A percentile compares a stretch with the other conserved stretches of the same genome.
Evolutionary conservation across 2,888 invertebrate species (phyloP).

Genomic region (Hyposoter dolosus): DNA sequence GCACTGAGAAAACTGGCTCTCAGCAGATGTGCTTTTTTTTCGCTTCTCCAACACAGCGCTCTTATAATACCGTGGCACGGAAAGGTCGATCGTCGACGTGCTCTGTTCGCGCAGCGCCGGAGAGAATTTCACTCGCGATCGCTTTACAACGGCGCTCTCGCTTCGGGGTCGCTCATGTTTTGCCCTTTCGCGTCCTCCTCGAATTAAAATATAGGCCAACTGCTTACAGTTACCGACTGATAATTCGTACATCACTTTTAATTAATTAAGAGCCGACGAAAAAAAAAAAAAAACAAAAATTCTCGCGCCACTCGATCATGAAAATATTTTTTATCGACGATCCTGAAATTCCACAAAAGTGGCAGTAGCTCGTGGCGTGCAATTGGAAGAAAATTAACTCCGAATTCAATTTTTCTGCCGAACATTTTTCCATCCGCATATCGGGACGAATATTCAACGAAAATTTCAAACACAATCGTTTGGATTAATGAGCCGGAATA

Average conservation of each 20-base stretch:
- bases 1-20: conserved; percentile 78
- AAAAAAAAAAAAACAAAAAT: background rate
- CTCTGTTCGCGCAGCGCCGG: conserved; percentile 37
- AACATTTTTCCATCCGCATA: background rate
- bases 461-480: background rate
- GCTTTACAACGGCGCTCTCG: conserved; percentile 64
- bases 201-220: conserved; percentile 18
- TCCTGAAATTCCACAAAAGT: background rate
- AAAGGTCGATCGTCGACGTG: conserved; percentile 82
- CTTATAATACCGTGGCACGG: conserved; percentile 62
- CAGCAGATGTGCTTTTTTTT: conserved; percentile 76
- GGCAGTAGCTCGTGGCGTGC: background rate
- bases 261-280: background rate
- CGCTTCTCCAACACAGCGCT: conserved; percentile 23
- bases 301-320: too few species aligned
- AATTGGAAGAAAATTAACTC: background rate
- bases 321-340: background rate
- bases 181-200: conserved; percentile 58
- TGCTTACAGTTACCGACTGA: conserved; percentile 1
- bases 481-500: conserved; percentile 1
- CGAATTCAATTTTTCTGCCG: background rate
- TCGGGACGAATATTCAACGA: background rate
- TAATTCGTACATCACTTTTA: background rate
- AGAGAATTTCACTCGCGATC: conserved; percentile 83
- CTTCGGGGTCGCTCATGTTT: conserved; percentile 45